Percentiles rank a stretch among this genome's conserved stretches.
These are phyloP conservation scores for Archivesica marissinica DNA, from an alignment of 1,140 invertebrate genomes.

Conservation along the genomic window DNA sequence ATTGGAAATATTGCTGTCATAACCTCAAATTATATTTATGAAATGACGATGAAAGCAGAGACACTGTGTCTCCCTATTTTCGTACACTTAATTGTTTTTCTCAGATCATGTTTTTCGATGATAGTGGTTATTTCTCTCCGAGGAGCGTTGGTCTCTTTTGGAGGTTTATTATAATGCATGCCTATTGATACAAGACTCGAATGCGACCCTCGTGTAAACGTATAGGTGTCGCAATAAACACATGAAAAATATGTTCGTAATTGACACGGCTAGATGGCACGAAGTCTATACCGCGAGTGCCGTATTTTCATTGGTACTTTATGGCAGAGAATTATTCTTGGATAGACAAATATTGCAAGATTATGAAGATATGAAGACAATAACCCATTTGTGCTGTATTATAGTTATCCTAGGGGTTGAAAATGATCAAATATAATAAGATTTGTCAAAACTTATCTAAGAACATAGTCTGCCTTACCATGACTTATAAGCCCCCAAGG, in stretches of 20 bases:
- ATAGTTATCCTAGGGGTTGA: slow-evolving; percentile 33
- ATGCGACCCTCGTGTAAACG: slow-evolving; percentile 55
- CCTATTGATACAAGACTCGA: slow-evolving; percentile 41
- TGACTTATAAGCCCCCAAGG: slow-evolving; percentile 42
- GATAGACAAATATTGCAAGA: slow-evolving; percentile 27
- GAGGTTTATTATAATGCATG: slow-evolving; percentile 59
- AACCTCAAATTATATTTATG: slow-evolving; percentile 65
- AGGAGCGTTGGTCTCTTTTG: slow-evolving; percentile 35
- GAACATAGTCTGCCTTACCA: slow-evolving; percentile 28
- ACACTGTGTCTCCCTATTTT: slow-evolving; percentile 45
- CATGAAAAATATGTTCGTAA: slow-evolving; percentile 56
- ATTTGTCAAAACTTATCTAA: slow-evolving; percentile 56
- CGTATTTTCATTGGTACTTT: slow-evolving; percentile 53
- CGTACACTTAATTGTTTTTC: slow-evolving; percentile 63
- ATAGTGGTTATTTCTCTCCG: slow-evolving; percentile 45
- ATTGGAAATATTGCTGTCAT: slow-evolving; percentile 53
- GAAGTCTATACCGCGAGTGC: slow-evolving; percentile 24
- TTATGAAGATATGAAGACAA: slow-evolving; percentile 12
- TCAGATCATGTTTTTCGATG: slow-evolving; percentile 55
- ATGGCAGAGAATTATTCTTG: slow-evolving; percentile 28
- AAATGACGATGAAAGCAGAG: slow-evolving; percentile 39
- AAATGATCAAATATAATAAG: slow-evolving; percentile 39
- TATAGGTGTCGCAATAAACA: slow-evolving; percentile 52
- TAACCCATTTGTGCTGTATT: slow-evolving; percentile 9
- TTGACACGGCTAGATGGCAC: slow-evolving; percentile 54